Percentiles rank a stretch among this genome's conserved stretches.
These are phyloP conservation scores for Rhinogobio ventralis DNA, from an alignment of 2,797 vertebrate species.

Conservation along the genomic window DNA sequence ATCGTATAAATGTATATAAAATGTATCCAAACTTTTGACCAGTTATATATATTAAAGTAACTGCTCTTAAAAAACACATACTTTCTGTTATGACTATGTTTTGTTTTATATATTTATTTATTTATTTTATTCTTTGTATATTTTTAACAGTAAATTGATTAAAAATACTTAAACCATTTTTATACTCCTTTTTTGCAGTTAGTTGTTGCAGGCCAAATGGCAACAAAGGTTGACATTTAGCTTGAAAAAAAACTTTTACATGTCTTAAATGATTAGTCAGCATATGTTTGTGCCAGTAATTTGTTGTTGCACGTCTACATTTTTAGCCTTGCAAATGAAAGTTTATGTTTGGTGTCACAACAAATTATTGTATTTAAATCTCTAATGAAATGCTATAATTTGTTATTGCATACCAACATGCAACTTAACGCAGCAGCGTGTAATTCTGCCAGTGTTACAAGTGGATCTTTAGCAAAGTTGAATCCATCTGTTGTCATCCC, in stretches of 20 bases:
- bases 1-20: neutral
- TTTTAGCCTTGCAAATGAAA: neutral
- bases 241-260: neutral
- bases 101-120: too few relatives aligned
- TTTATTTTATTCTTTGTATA: neutral
- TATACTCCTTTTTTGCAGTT: neutral
- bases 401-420: slow-evolving; percentile 29
- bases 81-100: too few relatives aligned
- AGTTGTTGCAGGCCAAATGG: neutral
- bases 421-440: neutral
- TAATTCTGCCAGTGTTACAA: slow-evolving; percentile 18
- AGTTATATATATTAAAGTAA: neutral
- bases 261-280: slow-evolving; percentile 1
- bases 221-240: neutral
- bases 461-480: slow-evolving; percentile 10
- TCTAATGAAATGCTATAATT: neutral
- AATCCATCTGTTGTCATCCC: slow-evolving; percentile 28
- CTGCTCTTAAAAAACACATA: neutral
- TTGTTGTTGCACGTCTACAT: neutral
- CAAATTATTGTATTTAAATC: neutral
- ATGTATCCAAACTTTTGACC: too few relatives aligned
- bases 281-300: neutral
- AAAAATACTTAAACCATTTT: neutral
- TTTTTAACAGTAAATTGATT: neutral
- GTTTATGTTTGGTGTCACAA: slow-evolving; percentile 11